Base-by-base conservation (phyloP, 1,140 invertebrate species). In the Meloidogyne exigua region DNA sequence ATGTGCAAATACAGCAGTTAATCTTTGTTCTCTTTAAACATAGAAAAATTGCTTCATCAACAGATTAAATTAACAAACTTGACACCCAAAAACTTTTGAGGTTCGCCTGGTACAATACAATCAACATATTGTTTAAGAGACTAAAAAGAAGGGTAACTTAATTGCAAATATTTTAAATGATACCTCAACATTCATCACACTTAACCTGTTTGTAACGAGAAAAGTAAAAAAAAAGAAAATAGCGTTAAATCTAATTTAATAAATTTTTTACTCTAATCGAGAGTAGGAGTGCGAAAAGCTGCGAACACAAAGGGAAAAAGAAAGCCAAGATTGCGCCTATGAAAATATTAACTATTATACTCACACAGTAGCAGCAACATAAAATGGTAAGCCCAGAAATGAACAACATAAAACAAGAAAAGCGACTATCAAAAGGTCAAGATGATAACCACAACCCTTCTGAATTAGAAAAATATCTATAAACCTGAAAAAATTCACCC, bases 291-390 rank as follows among this genome's bases (percentile, higher is more conserved):
- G n/a, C n/a, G n/a, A n/a, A n/a, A n/a, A n/a, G n/a, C n/a, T n/a
- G n/a, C n/a, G n/a, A n/a, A n/a, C n/a, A n/a, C n/a, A n/a, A n/a
- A n/a, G n/a, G n/a, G n/a, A n/a, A n/a, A n/a, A n/a, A n/a, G n/a
- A n/a, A n/a, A n/a, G n/a, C n/a, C n/a, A n/a, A n/a, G n/a, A n/a
- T n/a, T n/a, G n/a, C n/a, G n/a, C n/a, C n/a, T n/a, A n/a, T n/a
- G n/a, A n/a, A n/a, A n/a, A n/a, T n/a, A n/a, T n/a, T n/a, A n/a
- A n/a, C n/a, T n/a, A n/a, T n/a, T n/a, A n/a, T n/a, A n/a, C n/a
- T n/a, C n/a, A n/a, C n/a, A 89, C 83, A 13, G 89, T 89, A n/a
- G 88, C 88, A 28, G 89, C 89, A n/a, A 90, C 89, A 77, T 89
- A 88, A 87, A 89, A 89, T 2, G 89, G 89, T 25, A 89, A 81